Evolutionary conservation across 2,797 vertebrate genomes (phyloP).

Genomic region (Hozukius guyotensis): DNA sequence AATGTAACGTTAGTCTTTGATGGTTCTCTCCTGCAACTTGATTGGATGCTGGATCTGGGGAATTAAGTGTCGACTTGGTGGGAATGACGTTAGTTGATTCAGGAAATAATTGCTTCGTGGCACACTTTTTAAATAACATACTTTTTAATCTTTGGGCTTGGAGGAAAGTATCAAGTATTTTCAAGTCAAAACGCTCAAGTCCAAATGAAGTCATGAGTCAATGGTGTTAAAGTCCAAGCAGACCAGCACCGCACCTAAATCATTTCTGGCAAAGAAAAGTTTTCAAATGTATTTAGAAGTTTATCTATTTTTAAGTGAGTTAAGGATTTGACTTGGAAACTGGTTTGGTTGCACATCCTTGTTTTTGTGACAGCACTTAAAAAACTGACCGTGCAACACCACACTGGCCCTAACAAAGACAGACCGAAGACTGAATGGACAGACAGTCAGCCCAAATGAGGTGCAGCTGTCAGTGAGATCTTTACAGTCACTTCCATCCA

Average conservation of each 20-base stretch:
- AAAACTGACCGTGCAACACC: neutral
- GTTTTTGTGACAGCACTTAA: neutral
- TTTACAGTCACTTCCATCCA: neutral
- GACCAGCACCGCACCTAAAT: neutral
- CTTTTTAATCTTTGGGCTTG: no score
- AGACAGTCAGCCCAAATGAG: neutral
- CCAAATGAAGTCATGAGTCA: no score
- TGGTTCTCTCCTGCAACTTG: no score
- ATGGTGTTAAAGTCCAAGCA: no score
- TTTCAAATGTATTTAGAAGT: neutral
- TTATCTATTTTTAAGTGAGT: neutral
- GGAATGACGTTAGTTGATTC: rapidly evolving
- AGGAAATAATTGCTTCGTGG: no score
- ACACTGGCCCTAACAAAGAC: neutral
- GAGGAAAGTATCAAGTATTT: no score
- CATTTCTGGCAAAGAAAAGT: neutral
- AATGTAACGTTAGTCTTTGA: no score
- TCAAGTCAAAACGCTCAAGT: no score
- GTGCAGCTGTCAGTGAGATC: neutral
- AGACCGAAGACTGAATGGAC: neutral
- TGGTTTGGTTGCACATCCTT: neutral
- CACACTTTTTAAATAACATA: no score
- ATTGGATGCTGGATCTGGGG: no score
- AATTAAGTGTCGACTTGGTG: no score
- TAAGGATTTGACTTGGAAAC: neutral